Conservation (phyloP, 2,797 vertebrate species). For the Sebastes diploproa region DNA sequence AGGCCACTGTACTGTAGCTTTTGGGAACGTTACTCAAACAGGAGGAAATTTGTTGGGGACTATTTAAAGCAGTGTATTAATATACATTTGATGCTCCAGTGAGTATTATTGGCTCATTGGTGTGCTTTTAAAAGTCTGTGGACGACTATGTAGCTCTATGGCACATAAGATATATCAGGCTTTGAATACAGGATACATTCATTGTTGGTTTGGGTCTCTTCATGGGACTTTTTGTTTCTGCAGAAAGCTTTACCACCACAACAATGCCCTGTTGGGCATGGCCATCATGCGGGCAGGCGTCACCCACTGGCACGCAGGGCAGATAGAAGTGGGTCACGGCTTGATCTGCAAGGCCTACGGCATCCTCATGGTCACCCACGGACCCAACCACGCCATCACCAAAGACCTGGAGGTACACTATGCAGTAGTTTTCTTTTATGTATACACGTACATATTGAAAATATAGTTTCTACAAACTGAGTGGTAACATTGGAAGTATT, state of each 20-base stretch:
- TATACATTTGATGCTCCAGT: not conserved
- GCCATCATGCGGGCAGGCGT: conserved; percentile 91
- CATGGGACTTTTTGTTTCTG: not conserved
- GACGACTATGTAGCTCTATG: not conserved
- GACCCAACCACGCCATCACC: conserved; percentile 91
- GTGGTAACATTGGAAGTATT: not conserved
- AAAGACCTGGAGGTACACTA: conserved; percentile 90
- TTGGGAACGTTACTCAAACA: not conserved
- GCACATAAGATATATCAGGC: not conserved
- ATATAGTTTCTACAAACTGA: not conserved
- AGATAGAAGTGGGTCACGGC: conserved; percentile 88
- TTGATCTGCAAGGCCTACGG: conserved; percentile 93
- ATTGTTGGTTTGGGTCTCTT: not conserved
- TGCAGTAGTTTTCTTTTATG: not conserved
- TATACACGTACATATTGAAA: not conserved
- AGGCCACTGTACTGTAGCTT: no score
- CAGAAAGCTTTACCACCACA: conserved; percentile 87
- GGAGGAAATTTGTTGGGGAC: not conserved
- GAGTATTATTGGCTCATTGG: not conserved
- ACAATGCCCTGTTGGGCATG: conserved; percentile 92
- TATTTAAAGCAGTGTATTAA: not conserved
- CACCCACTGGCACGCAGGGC: conserved; percentile 93
- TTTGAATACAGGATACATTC: not conserved
- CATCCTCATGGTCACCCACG: conserved; percentile 92
- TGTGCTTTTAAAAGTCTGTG: not conserved